Percentiles rank a stretch among this genome's conserved stretches.
These are phyloP conservation scores for Potamilus streckersoni DNA, from an alignment of 1,140 invertebrate genomes.

Conservation along the genomic window DNA sequence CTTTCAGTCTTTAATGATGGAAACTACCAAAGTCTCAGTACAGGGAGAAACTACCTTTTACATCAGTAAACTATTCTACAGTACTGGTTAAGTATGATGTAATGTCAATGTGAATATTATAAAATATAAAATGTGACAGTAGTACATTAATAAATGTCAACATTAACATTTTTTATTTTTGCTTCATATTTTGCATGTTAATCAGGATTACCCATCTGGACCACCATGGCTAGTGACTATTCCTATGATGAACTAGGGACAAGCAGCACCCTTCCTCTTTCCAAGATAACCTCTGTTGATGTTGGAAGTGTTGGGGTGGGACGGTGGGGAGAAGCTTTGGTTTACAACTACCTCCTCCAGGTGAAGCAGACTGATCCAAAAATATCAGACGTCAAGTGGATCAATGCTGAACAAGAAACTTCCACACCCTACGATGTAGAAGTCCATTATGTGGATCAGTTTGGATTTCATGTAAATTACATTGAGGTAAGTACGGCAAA, in stretches of 20 bases:
- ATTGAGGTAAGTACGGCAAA: constrained; percentile 35
- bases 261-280: constrained; percentile 31
- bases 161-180: too few relatives aligned
- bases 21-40: too few relatives aligned
- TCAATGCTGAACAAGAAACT: constrained; percentile 45
- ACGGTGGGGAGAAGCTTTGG: constrained; percentile 56
- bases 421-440: constrained; percentile 59
- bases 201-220: constrained; percentile 50
- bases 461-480: constrained; percentile 27
- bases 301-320: constrained; percentile 39
- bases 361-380: constrained; percentile 37
- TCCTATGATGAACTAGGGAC: constrained; percentile 48
- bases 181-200: too few relatives aligned
- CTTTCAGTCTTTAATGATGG: too few relatives aligned
- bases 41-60: too few relatives aligned
- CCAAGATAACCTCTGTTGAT: not conserved
- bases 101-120: too few relatives aligned
- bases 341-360: constrained; percentile 48
- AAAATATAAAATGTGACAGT: too few relatives aligned
- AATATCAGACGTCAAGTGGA: constrained; percentile 48
- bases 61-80: too few relatives aligned
- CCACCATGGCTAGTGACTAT: constrained; percentile 41
- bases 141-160: too few relatives aligned
- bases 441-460: constrained; percentile 31
- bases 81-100: too few relatives aligned